Conservation (phyloP, 2,797 vertebrate species). For the Sebastes cheni region DNA sequence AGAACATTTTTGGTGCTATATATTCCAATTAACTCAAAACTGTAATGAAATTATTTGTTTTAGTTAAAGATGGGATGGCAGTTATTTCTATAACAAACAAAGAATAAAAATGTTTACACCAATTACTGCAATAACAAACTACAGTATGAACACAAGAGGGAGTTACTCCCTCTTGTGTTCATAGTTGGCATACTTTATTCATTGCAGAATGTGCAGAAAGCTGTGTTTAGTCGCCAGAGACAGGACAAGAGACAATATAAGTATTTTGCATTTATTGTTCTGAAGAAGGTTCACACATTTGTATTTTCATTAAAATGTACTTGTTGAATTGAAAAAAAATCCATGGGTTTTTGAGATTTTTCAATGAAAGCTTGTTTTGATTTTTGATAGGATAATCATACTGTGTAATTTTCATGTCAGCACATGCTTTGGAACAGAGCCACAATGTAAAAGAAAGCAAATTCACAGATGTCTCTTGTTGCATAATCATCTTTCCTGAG, state of each 20-base stretch:
- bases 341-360: neutral
- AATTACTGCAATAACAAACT: neutral
- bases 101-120: neutral
- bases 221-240: neutral
- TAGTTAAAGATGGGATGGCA: neutral
- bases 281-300: neutral
- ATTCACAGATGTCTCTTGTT: neutral
- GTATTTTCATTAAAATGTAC: conserved; percentile 8
- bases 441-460: neutral
- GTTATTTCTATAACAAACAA: neutral
- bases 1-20: neutral
- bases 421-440: neutral
- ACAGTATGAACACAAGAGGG: conserved; percentile 6
- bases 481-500: neutral
- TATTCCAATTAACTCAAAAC: neutral
- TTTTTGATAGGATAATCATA: neutral
- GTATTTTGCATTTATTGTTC: neutral
- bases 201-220: neutral
- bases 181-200: neutral
- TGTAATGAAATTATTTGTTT: neutral
- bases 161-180: neutral
- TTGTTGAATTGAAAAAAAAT: neutral
- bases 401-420: neutral
- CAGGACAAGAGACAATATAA: neutral
- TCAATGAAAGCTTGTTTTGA: neutral